Evolutionary conservation across 2,797 vertebrate species (phyloP).

Genomic region (Myotis findleyi): DNA sequence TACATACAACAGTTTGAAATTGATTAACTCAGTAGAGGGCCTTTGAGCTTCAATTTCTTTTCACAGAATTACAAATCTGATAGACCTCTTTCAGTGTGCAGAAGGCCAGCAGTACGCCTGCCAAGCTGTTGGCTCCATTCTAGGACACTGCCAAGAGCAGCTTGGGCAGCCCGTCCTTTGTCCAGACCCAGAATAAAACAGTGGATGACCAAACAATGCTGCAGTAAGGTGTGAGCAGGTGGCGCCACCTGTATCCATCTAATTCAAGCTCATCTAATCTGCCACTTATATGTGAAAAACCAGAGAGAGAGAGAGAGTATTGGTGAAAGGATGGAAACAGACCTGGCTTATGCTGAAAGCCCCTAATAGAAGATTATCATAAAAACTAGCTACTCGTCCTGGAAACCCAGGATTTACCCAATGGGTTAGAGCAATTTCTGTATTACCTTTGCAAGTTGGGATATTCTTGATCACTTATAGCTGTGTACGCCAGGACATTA

Average conservation of each 20-base stretch:
- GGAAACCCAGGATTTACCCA: slow-evolving; percentile 53
- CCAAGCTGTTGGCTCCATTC: slow-evolving; percentile 55
- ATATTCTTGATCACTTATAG: slow-evolving; percentile 36
- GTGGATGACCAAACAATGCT: slow-evolving; percentile 74
- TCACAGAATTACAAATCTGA: slow-evolving; percentile 64
- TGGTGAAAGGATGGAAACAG: slow-evolving; percentile 9
- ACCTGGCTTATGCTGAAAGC: slow-evolving; percentile 63
- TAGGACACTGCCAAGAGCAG: slow-evolving; percentile 69
- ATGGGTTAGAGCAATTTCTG: not conserved
- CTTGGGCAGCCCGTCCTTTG: slow-evolving; percentile 68
- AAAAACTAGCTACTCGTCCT: slow-evolving; percentile 65
- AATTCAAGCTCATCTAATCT: slow-evolving; percentile 68
- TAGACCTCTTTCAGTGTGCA: slow-evolving; percentile 35
- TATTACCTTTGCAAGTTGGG: not conserved
- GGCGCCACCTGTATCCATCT: slow-evolving; percentile 56
- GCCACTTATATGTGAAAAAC: slow-evolving; percentile 73
- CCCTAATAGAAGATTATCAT: slow-evolving; percentile 60
- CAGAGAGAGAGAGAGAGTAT: slow-evolving; percentile 25
- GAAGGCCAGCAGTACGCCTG: not conserved
- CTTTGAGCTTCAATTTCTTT: slow-evolving; percentile 41
- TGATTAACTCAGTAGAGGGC: not conserved
- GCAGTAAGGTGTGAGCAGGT: slow-evolving; percentile 78
- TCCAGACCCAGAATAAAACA: slow-evolving; percentile 74
- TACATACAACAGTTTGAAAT: not conserved
- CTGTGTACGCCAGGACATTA: not conserved